These are phyloP conservation scores for Vombatus ursinus DNA, from an alignment of 2,113 vertebrate species.

Conservation along the genomic window DNA sequence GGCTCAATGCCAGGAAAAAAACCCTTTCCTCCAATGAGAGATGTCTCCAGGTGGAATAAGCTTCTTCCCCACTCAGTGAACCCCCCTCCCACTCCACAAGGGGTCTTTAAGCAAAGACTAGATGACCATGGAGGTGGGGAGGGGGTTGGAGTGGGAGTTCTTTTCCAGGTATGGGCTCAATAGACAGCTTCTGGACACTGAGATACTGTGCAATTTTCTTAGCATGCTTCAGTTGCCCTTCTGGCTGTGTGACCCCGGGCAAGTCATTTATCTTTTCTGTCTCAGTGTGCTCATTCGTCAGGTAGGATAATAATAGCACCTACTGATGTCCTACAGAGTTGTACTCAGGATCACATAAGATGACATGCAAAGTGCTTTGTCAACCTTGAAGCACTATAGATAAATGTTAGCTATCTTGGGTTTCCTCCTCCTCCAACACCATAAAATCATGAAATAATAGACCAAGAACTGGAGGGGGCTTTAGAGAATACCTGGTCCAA, in stretches of 20 bases:
- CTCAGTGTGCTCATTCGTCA: not conserved
- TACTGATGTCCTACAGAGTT: not conserved
- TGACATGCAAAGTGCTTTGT: not conserved
- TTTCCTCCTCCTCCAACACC: not conserved
- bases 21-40: not conserved
- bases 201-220: not conserved
- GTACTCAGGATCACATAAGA: not conserved
- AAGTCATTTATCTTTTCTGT: not conserved
- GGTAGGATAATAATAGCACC: not conserved
- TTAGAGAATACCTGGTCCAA: not conserved
- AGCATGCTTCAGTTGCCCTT: not conserved
- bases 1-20: not conserved
- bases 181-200: not conserved
- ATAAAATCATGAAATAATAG: not conserved
- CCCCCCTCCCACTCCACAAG: not conserved
- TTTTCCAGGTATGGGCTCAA: not conserved
- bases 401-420: not conserved
- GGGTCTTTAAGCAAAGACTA: not conserved
- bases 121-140: not conserved
- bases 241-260: not conserved
- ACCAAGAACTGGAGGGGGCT: too few relatives aligned
- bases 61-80: not conserved
- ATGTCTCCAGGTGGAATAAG: not conserved
- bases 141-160: accelerated
- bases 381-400: not conserved